Base-by-base conservation (phyloP, 2,888 invertebrate genomes). In the Lypha dubia region DNA sequence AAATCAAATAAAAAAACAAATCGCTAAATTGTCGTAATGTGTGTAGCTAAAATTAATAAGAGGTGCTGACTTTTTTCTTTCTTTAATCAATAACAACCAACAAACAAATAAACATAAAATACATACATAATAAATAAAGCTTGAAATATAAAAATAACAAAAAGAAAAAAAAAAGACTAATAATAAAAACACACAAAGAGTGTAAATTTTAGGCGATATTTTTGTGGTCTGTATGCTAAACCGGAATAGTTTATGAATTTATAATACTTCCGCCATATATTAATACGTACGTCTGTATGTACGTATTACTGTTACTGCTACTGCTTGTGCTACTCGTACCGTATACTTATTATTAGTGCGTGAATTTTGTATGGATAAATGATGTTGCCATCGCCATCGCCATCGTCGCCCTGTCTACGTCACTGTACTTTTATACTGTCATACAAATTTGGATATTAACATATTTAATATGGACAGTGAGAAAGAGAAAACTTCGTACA, bases 241-340 rank as follows among this genome's bases (percentile, higher is more conserved):
- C 84, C 84, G 84, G 84, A 84, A 84, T 84, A 77, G 68, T 79
- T 81, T 74, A 74, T 73, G 77, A 79, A 75, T 81, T 84, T 68
- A 65, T 63, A 81, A 81, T 84, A 81, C 84, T 84, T 84, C 84
- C 81, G 84, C 70, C 5, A 35, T 44, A n/a, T n/a, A n/a, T n/a
- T n/a, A n/a, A n/a, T n/a, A n/a, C n/a, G n/a, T n/a, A n/a, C n/a
- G n/a, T n/a, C n/a, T n/a, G n/a, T n/a, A n/a, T n/a, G n/a, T n/a
- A 58, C 20, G 35, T n/a, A 9, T 63, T 7, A 38, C 56, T 46
- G 1, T 15, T 22, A 22, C 38, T 17, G 1, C 4, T 46, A 53
- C 46, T 9, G 15, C n/a, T n/a, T n/a, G n/a, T n/a, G 1, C 20
- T 22, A 22, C 38, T 17, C 9, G 13, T 46, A 53, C 46, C 3